Base-by-base conservation (phyloP, 2,888 invertebrate genomes). In the Leptopilina myrica region DNA sequence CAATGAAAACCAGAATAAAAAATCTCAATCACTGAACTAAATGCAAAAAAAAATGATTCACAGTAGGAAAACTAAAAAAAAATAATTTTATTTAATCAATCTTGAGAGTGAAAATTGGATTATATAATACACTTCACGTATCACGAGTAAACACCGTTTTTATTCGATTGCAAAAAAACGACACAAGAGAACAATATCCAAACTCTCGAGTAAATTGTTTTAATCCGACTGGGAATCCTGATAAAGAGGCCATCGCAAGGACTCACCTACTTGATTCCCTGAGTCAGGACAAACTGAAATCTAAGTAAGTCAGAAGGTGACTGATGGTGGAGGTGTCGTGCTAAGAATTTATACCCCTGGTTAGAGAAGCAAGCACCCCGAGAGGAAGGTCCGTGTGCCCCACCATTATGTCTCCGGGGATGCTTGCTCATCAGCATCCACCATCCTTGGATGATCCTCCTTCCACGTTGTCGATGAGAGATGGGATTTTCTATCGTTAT, bases 331-430 rank as follows among this genome's bases (percentile, higher is more conserved):
- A 88, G 87, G 87, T 89, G 86, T 88, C 85, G 84, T 86, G 82
- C 87, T 86, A 88, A 89, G 85, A 87, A 89, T 91, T 90, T 91
- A 91, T 91, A 91, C 88, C 87, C 88, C 87, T 85, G 86, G 85
- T 84, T 86, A 87, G 62, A 87, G 62, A 49, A 46, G 49, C 62
- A 62, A 62, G 84, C 86, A 88, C 88, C 89, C 89, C 86, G 85
- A 83, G 73, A 79, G 79, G 80, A 80, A 82, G 77, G 77, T 76
- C 80, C 78, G 78, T 79, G 78, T 79, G 80, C 85, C 83, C 84
- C 85, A 80, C 84, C 83, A 80, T 75, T 64, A 20, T 20, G 65
- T 78, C 79, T 76, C 46, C 46, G 84, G 86, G 86, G 86, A 84
- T 84, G 83, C 82, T 79, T 46, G 81, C 82, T 79, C 59, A 82